Conservation (phyloP, 2,888 invertebrate species). For the Ornithoptera priamus region DNA sequence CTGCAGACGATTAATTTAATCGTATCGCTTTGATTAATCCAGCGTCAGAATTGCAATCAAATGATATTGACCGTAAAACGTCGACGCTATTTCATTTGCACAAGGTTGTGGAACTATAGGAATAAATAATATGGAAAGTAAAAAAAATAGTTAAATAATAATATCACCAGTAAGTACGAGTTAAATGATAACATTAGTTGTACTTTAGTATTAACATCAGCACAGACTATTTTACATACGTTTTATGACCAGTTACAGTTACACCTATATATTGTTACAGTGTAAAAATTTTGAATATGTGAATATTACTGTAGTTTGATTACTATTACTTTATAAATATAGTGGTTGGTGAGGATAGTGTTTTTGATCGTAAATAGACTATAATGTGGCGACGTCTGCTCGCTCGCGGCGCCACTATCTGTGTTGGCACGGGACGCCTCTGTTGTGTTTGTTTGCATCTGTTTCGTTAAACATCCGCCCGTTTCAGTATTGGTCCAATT, state of each 20-base stretch:
- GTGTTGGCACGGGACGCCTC: slow-evolving; percentile 66
- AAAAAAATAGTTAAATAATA: neutral
- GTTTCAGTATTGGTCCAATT: slow-evolving; percentile 71
- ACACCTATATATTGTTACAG: neutral
- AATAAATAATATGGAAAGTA: slow-evolving; percentile 7
- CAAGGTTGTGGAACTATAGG: slow-evolving; percentile 15
- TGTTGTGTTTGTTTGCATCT: slow-evolving; percentile 70
- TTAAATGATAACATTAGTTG: neutral
- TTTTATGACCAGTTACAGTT: neutral
- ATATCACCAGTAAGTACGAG: neutral
- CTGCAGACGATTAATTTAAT: no score
- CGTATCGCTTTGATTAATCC: neutral
- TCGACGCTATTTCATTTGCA: slow-evolving; percentile 17
- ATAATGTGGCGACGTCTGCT: slow-evolving; percentile 48
- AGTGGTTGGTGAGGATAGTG: slow-evolving; percentile 31
- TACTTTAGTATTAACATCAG: neutral
- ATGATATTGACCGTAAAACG: slow-evolving; percentile 24
- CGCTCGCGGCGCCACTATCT: slow-evolving; percentile 63
- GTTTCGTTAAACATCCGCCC: slow-evolving; percentile 71
- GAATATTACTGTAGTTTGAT: neutral
- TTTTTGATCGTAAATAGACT: slow-evolving; percentile 59
- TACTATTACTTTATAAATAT: slow-evolving; percentile 6
- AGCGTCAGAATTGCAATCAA: slow-evolving; percentile 7
- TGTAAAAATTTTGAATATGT: neutral
- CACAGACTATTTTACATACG: neutral